Percentiles rank a stretch among this genome's conserved stretches.
These are phyloP conservation scores for Siphonodentalium dalli DNA, from an alignment of 2,888 invertebrate genomes.

Conservation along the genomic window DNA sequence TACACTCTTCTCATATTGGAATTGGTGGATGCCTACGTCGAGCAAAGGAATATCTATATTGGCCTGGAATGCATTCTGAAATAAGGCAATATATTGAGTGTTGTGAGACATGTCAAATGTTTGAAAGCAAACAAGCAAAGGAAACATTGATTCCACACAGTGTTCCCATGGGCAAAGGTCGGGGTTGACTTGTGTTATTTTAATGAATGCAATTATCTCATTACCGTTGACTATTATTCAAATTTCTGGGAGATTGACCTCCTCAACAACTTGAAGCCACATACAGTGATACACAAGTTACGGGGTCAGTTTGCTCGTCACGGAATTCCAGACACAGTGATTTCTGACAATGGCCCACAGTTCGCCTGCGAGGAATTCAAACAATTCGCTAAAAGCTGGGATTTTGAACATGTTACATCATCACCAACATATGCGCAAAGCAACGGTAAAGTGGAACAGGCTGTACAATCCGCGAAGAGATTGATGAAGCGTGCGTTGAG, in stretches of 20 bases:
- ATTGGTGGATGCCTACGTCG: conserved; percentile 6
- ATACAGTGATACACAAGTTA: neutral
- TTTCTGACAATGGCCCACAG: conserved; percentile 5
- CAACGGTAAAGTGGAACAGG: conserved; percentile 4
- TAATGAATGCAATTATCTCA: conserved; percentile 1
- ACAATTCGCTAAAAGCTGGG: no score
- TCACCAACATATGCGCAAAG: conserved; percentile 1
- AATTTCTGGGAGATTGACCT: conserved; percentile 2
- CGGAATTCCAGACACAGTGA: neutral
- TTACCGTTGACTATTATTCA: conserved; percentile 10
- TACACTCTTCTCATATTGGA: conserved; percentile 1
- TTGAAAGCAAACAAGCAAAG: conserved; percentile 7
- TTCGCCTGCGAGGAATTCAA: conserved; percentile 6
- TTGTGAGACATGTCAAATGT: conserved; percentile 10
- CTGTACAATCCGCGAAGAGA: conserved; percentile 6
- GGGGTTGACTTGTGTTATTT: conserved; percentile 5
- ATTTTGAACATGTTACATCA: neutral
- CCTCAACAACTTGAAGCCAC: neutral
- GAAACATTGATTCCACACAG: no score
- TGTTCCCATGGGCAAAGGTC: conserved; percentile 8
- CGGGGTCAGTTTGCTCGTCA: neutral
- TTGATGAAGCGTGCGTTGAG: conserved; percentile 4
- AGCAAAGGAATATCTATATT: neutral
- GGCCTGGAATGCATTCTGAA: conserved; percentile 14
- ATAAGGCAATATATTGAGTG: conserved; percentile 7